phyloP scores from a whole-genome alignment of 2,797 vertebrate species.

The Enteromius radiatus region DNA sequence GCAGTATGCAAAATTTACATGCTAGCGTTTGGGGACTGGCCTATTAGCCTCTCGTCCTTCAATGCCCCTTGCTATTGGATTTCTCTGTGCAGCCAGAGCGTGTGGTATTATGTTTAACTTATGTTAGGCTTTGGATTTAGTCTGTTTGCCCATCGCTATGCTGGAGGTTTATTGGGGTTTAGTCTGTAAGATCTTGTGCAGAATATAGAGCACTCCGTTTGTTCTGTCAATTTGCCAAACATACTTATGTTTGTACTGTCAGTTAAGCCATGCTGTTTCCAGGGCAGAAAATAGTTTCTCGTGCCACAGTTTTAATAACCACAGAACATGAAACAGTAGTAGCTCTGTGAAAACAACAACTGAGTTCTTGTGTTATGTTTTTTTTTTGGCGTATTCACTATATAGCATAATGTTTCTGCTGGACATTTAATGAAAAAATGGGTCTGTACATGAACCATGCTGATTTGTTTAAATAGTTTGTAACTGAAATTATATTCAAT shows the following conservation, averaged over 20 bases:
- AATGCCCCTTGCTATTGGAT: conserved; percentile 13
- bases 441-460: not conserved
- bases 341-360: not conserved
- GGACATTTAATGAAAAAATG: not conserved
- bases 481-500: not conserved
- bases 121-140: conserved; percentile 29
- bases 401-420: not conserved
- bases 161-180: conserved; percentile 42
- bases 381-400: not conserved
- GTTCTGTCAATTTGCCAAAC: conserved; percentile 30
- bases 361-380: not conserved
- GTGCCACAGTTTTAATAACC: conserved; percentile 18
- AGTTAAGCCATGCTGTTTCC: conserved; percentile 36
- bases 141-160: conserved; percentile 19
- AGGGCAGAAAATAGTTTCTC: conserved; percentile 19
- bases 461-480: not conserved
- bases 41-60: conserved; percentile 2
- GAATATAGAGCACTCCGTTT: conserved; percentile 28
- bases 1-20: not conserved
- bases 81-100: not conserved
- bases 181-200: conserved; percentile 21
- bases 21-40: not conserved
- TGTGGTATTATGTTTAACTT: conserved; percentile 16
- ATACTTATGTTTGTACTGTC: conserved; percentile 22
- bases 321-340: not conserved